A percentile compares a stretch with the other conserved stretches of the same genome.
phyloP scores from a whole-genome alignment of 2,113 vertebrate genomes.

The Cephalopholis sonnerati region DNA sequence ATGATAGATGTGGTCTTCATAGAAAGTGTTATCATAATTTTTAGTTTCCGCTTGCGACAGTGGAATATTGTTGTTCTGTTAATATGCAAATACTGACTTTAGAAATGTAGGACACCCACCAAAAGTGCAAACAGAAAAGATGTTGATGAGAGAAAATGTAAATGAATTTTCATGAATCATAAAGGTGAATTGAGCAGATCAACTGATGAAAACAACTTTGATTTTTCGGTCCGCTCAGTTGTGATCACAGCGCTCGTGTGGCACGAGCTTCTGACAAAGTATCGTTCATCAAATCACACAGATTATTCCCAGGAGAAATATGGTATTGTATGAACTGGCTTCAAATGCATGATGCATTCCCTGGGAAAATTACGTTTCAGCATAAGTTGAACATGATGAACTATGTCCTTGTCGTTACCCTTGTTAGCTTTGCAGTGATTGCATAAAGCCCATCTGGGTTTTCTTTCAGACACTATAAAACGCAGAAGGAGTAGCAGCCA shows the following conservation, averaged over 20 bases:
- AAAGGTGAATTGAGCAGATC: slow-evolving; percentile 6
- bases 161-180: not conserved
- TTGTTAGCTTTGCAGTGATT: slow-evolving; percentile 11
- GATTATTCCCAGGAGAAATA: not conserved
- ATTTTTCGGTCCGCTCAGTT: not conserved
- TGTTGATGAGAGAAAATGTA: not conserved
- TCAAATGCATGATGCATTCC: not conserved
- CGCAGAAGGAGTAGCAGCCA: slow-evolving; percentile 12
- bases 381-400: not conserved
- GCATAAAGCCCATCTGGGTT: slow-evolving; percentile 27
- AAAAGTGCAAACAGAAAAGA: not conserved
- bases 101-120: no score
- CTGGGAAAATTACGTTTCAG: not conserved
- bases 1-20: no score
- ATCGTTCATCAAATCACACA: not conserved
- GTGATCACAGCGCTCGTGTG: slow-evolving; percentile 7
- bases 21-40: no score
- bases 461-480: not conserved
- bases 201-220: not conserved
- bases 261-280: no score
- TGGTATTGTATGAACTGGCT: not conserved
- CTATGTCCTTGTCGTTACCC: not conserved
- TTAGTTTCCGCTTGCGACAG: not conserved
- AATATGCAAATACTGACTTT: no score
- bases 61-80: not conserved